A percentile compares a stretch with the other conserved stretches of the same genome.
These are phyloP conservation scores for Elegia similella DNA, from an alignment of 2,888 invertebrate genomes.

Conservation along the genomic window DNA sequence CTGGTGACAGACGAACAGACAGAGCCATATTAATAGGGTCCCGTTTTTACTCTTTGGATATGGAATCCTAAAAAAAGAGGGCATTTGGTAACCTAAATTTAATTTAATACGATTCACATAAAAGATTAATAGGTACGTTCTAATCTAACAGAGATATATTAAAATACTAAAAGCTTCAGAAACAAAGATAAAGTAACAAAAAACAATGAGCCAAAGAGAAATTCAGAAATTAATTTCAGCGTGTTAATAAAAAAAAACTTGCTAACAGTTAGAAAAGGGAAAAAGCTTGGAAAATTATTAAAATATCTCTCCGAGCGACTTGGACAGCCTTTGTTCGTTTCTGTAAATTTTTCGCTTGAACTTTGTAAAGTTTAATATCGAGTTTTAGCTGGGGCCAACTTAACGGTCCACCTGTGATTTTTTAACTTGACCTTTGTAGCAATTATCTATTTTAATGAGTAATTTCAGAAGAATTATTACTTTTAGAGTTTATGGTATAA, in stretches of 20 bases:
- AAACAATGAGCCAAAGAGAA: not conserved
- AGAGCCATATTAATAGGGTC: too few relatives aligned
- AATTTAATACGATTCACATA: too few relatives aligned
- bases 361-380: slow-evolving; percentile 48
- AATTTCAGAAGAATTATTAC: not conserved
- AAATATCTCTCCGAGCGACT: slow-evolving; percentile 47
- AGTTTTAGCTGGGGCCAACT: slow-evolving; percentile 38
- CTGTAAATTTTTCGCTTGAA: slow-evolving; percentile 53
- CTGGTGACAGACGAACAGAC: too few relatives aligned
- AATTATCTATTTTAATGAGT: slow-evolving; percentile 1
- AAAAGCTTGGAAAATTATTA: slow-evolving; percentile 52
- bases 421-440: slow-evolving; percentile 21
- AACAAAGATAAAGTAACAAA: slow-evolving; percentile 6
- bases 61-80: too few relatives aligned
- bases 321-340: slow-evolving; percentile 54
- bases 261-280: slow-evolving; percentile 39
- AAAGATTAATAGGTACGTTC: too few relatives aligned
- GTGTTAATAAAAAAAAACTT: slow-evolving; percentile 43
- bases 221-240: slow-evolving; percentile 14
- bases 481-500: not conserved
- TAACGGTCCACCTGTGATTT: slow-evolving; percentile 37
- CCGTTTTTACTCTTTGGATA: too few relatives aligned
- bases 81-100: too few relatives aligned
- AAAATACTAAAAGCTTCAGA: not conserved
- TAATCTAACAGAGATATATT: too few relatives aligned